phyloP scores from a whole-genome alignment of 2,797 vertebrate genomes.

The Vipera latastei region DNA sequence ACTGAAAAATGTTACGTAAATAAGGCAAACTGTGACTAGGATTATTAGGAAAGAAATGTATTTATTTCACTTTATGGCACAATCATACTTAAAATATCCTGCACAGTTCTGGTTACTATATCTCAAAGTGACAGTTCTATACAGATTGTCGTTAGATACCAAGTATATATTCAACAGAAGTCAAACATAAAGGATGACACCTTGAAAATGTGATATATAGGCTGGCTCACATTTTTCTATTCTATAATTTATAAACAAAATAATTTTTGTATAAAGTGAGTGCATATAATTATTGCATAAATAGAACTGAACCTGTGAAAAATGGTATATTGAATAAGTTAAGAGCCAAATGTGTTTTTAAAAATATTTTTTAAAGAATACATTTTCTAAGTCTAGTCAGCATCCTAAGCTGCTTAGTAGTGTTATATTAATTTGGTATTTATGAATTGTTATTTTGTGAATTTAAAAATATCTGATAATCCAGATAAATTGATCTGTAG shows the following conservation, averaged over 20 bases:
- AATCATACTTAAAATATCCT: not conserved
- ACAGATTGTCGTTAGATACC: not conserved
- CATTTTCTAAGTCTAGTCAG: not conserved
- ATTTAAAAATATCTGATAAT: conserved; percentile 28
- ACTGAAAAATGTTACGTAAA: not conserved
- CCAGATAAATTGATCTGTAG: conserved; percentile 34
- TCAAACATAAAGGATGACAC: not conserved
- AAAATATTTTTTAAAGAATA: not conserved
- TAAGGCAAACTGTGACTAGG: not conserved
- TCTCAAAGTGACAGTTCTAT: not conserved
- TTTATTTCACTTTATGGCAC: not conserved
- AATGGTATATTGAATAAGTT: not conserved
- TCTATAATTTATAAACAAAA: not conserved
- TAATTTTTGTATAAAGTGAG: not conserved
- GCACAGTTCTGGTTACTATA: not conserved
- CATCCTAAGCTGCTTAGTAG: not conserved
- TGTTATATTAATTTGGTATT: conserved; percentile 19
- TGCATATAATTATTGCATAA: not conserved
- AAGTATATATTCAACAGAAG: not conserved
- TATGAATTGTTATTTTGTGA: conserved; percentile 24
- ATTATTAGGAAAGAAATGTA: not conserved
- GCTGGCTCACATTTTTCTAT: not conserved
- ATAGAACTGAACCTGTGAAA: not conserved
- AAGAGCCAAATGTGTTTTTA: not conserved
- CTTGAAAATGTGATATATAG: not conserved